Evolutionary conservation across 2,797 vertebrate genomes (phyloP).

Genomic region (Gambusia yucatana): DNA sequence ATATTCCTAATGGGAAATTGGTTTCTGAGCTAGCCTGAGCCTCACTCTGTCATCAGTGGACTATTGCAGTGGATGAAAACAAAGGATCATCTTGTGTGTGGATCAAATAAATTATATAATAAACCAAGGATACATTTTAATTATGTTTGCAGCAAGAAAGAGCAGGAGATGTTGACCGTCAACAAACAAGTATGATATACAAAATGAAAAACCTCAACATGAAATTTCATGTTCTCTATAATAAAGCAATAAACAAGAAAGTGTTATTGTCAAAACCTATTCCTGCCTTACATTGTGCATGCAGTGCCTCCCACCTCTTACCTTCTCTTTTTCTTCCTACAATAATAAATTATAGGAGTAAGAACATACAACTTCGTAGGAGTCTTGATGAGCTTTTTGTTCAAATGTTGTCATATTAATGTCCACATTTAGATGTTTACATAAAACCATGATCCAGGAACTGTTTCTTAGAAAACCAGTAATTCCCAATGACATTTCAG

Average conservation of each 20-base stretch:
- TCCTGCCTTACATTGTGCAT: constrained; percentile 11
- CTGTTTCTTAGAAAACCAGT: constrained; percentile 51
- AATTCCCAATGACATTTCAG: constrained; percentile 45
- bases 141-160: constrained; percentile 39
- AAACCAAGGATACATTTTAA: constrained; percentile 48
- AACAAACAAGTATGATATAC: constrained; percentile 49
- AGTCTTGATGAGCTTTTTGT: constrained; percentile 62
- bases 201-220: constrained; percentile 34
- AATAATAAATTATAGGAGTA: constrained; percentile 39
- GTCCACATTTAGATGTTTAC: constrained; percentile 69
- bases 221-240: constrained; percentile 45
- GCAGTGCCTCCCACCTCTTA: constrained; percentile 16
- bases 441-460: constrained; percentile 35
- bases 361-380: constrained; percentile 15
- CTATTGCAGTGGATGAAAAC: constrained; percentile 28
- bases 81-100: constrained; percentile 35
- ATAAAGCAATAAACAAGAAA: constrained; percentile 24
- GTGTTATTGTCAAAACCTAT: constrained; percentile 5
- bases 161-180: constrained; percentile 19
- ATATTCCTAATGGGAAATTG: constrained; percentile 36
- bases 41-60: constrained; percentile 34
- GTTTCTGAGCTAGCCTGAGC: constrained; percentile 31
- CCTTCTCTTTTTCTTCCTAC: constrained; percentile 26
- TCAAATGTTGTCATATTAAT: constrained; percentile 75
- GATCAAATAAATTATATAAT: neutral